Base-by-base conservation (phyloP, 2,113 vertebrate species). In the Puma concolor region DNA sequence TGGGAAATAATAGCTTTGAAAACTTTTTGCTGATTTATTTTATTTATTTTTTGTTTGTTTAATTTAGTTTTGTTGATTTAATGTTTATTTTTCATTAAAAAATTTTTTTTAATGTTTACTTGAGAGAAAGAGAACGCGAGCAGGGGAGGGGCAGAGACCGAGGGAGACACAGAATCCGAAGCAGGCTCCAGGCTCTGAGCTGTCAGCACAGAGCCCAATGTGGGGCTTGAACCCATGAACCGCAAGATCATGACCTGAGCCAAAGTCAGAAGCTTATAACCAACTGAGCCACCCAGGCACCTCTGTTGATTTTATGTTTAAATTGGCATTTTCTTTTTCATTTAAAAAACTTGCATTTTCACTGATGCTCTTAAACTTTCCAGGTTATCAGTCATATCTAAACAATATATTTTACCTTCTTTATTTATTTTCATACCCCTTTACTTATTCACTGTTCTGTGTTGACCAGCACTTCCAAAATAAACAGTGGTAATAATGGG, bases 321-420 rank as follows among this genome's bases (percentile, higher is more conserved):
- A 93, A 80, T 54, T 80, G 41, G 13, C 31, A 50, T 77, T 6
- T 57, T 71, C 33, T 90, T 82, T 92, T 92, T 60, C n/a, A 31
- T 67, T 92, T 71, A 60, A 38, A 79, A 86, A n/a, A 4, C 48
- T 48, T 81, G 29, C 60, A 77, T 77, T 95, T 91, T 54, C 23
- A 17, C 41, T 76, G 88, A 21, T 76, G 15, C 9, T 67, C 63
- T 77, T 76, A 36, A 44, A n/a, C 66, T 94, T 82, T 80, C 44
- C 23, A n/a, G 16, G 57, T 76, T 76, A 33, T 88, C 15, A 60
- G 14, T 83, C 44, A 21, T 76, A 54, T 66, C 54, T 57, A 12
- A 36, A 38, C 15, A 66, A 33, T 74, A 90, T 88, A 94, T 82
- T 95, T 90, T 84, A 44, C 16, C n/a, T 95, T 76, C 36, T 50